phyloP scores from a whole-genome alignment of 1,140 invertebrate genomes.

The Psilanteris sp. region DNA sequence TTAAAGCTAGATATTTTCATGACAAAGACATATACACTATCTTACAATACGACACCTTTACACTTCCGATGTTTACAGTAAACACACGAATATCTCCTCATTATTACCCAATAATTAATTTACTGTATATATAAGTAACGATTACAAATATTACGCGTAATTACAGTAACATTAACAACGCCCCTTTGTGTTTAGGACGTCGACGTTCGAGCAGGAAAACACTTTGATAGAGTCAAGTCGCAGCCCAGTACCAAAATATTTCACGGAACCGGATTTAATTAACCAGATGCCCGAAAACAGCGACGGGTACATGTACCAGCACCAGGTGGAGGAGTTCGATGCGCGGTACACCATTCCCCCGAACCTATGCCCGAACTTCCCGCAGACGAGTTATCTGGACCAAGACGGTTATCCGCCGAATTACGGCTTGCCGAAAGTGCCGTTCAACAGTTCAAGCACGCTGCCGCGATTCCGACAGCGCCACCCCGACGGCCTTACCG shows the following conservation, averaged over 20 bases:
- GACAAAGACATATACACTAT: no score
- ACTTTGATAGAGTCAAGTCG: conserved; percentile 55
- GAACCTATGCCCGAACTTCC: conserved; percentile 69
- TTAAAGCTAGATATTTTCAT: no score
- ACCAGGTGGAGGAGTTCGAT: conserved; percentile 60
- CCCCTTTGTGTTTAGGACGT: conserved; percentile 48
- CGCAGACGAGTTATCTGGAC: conserved; percentile 81
- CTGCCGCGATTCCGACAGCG: conserved; percentile 78
- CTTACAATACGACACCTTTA: no score
- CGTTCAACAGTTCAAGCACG: conserved; percentile 79
- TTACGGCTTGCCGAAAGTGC: conserved; percentile 87
- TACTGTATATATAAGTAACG: no score
- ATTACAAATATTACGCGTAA: neutral
- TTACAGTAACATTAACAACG: no score
- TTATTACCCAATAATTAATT: no score
- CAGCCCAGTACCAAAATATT: conserved; percentile 69
- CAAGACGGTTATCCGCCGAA: conserved; percentile 89
- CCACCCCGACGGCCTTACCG: conserved; percentile 78
- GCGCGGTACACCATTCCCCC: conserved; percentile 53
- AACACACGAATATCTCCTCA: no score
- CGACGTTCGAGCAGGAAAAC: conserved; percentile 68
- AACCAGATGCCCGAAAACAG: conserved; percentile 72
- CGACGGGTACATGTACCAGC: conserved; percentile 56
- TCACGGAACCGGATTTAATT: conserved; percentile 76
- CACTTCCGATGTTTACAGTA: no score